A percentile compares a stretch with the other conserved stretches of the same genome.
phyloP scores from a whole-genome alignment of 2,113 vertebrate species.

The Hipposideros armiger region DNA sequence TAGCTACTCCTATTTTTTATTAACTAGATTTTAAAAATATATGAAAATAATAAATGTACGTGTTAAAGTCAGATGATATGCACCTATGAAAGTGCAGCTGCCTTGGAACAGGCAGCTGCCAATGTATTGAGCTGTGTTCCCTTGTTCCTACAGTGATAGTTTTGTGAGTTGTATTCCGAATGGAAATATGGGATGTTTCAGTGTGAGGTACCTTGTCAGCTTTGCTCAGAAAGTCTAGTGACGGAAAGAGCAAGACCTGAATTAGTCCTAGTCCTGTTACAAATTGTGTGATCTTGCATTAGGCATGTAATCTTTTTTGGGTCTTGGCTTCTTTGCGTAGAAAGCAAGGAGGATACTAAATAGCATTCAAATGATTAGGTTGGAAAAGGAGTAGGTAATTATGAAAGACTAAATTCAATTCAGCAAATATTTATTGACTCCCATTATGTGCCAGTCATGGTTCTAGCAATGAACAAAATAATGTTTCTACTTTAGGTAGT shows the following conservation, averaged over 20 bases:
- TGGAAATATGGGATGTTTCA: not conserved
- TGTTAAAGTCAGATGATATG: not conserved
- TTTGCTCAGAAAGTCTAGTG: constrained; percentile 23
- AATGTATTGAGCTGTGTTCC: not conserved
- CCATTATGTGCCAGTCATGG: not conserved
- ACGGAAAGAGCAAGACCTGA: not conserved
- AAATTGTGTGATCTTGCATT: not conserved
- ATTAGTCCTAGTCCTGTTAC: not conserved
- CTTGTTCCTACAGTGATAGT: not conserved
- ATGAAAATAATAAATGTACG: not conserved
- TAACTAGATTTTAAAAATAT: not conserved
- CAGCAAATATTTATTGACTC: not conserved
- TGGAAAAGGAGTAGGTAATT: constrained; percentile 11
- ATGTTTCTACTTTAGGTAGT: constrained; percentile 1
- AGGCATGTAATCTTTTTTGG: not conserved
- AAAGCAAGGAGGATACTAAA: not conserved
- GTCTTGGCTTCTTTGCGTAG: constrained; percentile 14
- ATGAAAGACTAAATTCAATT: constrained; percentile 48
- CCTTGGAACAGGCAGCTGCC: not conserved
- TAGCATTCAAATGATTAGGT: not conserved
- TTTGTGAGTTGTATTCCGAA: not conserved
- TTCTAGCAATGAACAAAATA: not conserved
- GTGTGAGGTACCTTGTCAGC: not conserved
- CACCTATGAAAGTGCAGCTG: not conserved
- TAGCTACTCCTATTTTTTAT: not conserved